Percentiles rank a stretch among this genome's conserved stretches.
phyloP scores from a whole-genome alignment of 2,113 vertebrate genomes.

The Desmodus rotundus region DNA sequence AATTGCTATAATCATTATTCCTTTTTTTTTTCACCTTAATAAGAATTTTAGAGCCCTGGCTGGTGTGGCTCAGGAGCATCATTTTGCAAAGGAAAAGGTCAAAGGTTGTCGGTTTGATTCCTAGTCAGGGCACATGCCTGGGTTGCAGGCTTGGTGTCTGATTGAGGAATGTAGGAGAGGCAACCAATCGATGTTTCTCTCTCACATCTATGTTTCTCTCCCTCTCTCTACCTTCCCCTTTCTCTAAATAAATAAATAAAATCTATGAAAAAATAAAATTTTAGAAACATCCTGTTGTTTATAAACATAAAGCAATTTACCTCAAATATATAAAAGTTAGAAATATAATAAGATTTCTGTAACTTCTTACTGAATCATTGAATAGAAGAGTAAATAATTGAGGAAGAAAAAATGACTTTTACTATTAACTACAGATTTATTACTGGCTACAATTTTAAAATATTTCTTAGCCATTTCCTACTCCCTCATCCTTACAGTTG shows the following conservation, averaged over 20 bases:
- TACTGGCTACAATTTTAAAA: neutral
- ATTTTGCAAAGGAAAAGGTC: too few species aligned
- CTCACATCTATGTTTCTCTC: too few species aligned
- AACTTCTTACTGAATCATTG: slow-evolving; percentile 1
- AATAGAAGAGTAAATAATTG: neutral
- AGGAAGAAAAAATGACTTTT: neutral
- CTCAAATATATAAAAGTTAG: neutral
- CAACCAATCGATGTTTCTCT: too few species aligned
- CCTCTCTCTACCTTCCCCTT: too few species aligned
- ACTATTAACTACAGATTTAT: neutral
- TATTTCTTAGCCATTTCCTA: neutral
- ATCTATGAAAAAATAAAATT: too few species aligned
- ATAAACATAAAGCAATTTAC: neutral
- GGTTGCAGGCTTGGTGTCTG: too few species aligned
- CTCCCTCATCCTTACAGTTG: neutral
- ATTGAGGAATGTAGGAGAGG: too few species aligned
- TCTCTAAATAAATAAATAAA: too few species aligned
- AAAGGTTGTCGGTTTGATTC: too few species aligned
- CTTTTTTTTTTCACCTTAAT: neutral
- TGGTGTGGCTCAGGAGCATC: too few species aligned
- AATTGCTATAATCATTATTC: neutral
- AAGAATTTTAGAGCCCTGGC: neutral
- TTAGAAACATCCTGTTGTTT: neutral
- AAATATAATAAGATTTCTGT: neutral
- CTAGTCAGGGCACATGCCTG: too few species aligned